Conservation (phyloP, 2,113 vertebrate genomes). For the Peromyscus polionotus region DNA sequence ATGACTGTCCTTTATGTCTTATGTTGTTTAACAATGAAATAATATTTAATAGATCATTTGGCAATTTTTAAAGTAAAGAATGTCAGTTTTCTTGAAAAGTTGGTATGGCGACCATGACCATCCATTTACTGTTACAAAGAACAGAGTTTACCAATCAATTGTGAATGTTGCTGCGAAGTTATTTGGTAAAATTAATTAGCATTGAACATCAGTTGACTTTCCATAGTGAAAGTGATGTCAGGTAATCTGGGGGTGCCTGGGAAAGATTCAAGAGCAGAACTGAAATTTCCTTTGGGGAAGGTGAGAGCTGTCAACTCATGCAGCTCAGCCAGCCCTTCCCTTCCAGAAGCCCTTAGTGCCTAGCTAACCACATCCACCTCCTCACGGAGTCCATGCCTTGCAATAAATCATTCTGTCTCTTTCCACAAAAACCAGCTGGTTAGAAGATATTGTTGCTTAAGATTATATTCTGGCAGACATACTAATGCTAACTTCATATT, state of each 20-base stretch:
- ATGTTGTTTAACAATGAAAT: background rate
- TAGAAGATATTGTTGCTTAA: background rate
- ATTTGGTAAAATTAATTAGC: background rate
- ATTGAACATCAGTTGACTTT: background rate
- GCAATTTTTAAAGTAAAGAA: background rate
- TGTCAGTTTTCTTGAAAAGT: constrained; percentile 39
- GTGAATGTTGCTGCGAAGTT: background rate
- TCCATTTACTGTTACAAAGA: background rate
- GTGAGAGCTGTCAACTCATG: background rate
- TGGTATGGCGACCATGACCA: background rate
- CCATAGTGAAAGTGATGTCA: background rate
- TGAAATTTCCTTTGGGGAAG: background rate
- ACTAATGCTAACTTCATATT: background rate
- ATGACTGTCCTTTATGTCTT: background rate
- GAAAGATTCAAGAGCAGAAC: background rate
- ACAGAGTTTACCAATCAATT: background rate
- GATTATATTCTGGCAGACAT: background rate
- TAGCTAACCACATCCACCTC: background rate
- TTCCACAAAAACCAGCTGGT: background rate
- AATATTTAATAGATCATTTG: background rate
- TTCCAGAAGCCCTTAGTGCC: background rate
- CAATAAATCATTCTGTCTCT: background rate
- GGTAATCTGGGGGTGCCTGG: background rate
- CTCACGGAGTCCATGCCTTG: background rate
- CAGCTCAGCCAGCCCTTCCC: background rate